Percentiles rank a stretch among this genome's conserved stretches.
phyloP scores from a whole-genome alignment of 1,140 invertebrate genomes.

The Anoplolepis gracilipes region DNA sequence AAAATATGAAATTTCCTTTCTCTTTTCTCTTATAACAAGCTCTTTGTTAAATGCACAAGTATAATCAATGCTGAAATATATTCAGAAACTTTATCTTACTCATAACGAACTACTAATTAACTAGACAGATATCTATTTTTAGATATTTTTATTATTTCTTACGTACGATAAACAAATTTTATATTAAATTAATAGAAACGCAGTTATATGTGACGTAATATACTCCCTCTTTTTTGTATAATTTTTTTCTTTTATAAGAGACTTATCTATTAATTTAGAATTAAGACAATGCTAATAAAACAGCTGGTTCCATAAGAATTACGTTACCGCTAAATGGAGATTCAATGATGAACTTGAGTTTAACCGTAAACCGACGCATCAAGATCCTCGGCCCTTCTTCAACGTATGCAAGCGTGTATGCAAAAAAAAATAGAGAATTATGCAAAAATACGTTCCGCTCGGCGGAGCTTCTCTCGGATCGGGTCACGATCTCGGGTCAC shows the following conservation, averaged over 20 bases:
- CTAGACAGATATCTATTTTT: not conserved
- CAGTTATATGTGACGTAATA: not conserved
- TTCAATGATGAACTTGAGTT: slow-evolving; percentile 24
- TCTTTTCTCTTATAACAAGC: not conserved
- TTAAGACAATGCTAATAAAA: not conserved
- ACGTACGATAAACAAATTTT: not conserved
- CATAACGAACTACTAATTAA: not conserved
- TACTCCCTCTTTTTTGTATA: not conserved
- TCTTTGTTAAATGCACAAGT: not conserved
- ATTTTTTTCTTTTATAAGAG: not conserved
- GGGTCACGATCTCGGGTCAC: slow-evolving; percentile 30
- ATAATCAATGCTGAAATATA: not conserved
- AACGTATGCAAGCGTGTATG: not conserved
- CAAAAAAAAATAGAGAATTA: slow-evolving; percentile 59
- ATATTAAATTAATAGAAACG: not conserved
- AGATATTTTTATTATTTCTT: not conserved
- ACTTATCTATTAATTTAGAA: not conserved
- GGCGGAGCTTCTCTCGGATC: slow-evolving; percentile 15
- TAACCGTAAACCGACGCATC: slow-evolving; percentile 42
- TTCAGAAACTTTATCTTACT: not conserved
- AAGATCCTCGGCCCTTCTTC: not conserved
- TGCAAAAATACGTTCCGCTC: slow-evolving; percentile 50
- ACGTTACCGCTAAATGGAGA: slow-evolving; percentile 42
- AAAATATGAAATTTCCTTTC: not conserved
- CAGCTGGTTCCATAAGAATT: slow-evolving; percentile 32